These are phyloP conservation scores for Galerucella nymphaeae DNA, from an alignment of 2,888 invertebrate species.

Conservation along the genomic window DNA sequence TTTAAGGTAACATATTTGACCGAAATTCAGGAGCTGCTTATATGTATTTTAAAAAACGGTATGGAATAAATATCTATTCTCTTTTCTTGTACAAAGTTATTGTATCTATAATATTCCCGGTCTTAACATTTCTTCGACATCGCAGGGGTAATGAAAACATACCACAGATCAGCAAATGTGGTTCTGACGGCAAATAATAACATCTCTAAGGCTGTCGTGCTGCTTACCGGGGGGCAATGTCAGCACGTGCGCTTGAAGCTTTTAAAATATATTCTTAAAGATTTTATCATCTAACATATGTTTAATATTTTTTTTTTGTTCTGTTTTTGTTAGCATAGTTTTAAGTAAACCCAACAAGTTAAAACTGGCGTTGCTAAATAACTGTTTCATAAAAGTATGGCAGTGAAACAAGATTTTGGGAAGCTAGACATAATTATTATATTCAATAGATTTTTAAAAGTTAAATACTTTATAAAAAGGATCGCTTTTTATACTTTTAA, in stretches of 20 bases:
- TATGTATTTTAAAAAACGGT: no score
- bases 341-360: neutral
- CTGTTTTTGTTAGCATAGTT: neutral
- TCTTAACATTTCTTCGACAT: neutral
- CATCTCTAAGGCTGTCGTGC: constrained; percentile 15
- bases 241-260: constrained; percentile 15
- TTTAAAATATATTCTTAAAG: constrained; percentile 14
- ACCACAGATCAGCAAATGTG: constrained; percentile 14
- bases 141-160: constrained; percentile 1
- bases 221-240: constrained; percentile 17
- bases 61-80: no score
- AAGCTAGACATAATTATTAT: no score
- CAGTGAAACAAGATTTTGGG: no score
- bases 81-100: no score
- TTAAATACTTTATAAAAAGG: no score
- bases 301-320: neutral
- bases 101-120: neutral
- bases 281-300: constrained; percentile 3
- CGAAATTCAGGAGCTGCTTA: no score
- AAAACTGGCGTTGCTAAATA: no score
- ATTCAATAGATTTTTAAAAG: no score
- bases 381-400: no score
- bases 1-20: no score
- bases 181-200: constrained; percentile 14
- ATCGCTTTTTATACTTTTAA: no score